Evolutionary conservation across 2,888 invertebrate species (phyloP), one percentile per base, ranked within the genome.

Genomic region (Sipunculus nudus): DNA sequence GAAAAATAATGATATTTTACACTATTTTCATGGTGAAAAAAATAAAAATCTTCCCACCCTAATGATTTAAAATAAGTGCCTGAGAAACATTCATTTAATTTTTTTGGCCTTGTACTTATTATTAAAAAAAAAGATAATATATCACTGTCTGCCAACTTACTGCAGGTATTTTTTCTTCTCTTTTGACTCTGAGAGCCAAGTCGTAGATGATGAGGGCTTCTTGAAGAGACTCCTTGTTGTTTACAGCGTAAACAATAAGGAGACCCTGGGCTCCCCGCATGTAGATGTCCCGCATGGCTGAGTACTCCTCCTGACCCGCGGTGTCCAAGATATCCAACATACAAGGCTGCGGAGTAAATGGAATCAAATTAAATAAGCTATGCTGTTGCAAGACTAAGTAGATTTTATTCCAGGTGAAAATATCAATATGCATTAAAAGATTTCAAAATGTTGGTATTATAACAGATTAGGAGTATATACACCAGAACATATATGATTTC

Each of bases 261-360:
- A 99, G 98, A 16, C 98, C 98, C 86, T 98, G 98, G 40, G 97
- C 98, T 48, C 97, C 98, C 80, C 98, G 89, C 98, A 98, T 98
- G 85, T 99, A 99, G 88, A 98, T 98, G 86, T 99, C 98, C 78
- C 98, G 87, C 98, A 99, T 98, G 73, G 97, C 97, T 80, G 96
- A 87, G 86, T 97, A 98, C 86, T 98, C 98, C 86, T 98, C 98
- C 89, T 99, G 98, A 67, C 98, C 98, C 54, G 98, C 98, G 65
- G 98, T 99, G 85, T 99, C 98, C 81, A 99, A 87, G 81, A 99
- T 99, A 86, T 99, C 98, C 80, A 99, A 87, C 76, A 98, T 88
- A 87, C 98, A 98, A 72, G 97, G 98, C 87, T 99, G 40, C n/a
- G n/a, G n/a, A n/a, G n/a, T n/a, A n/a, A n/a, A n/a, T n/a, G n/a